A percentile compares a stretch with the other conserved stretches of the same genome.
These are phyloP conservation scores for Thaumatotibia leucotreta DNA, from an alignment of 1,140 invertebrate species.

Conservation along the genomic window DNA sequence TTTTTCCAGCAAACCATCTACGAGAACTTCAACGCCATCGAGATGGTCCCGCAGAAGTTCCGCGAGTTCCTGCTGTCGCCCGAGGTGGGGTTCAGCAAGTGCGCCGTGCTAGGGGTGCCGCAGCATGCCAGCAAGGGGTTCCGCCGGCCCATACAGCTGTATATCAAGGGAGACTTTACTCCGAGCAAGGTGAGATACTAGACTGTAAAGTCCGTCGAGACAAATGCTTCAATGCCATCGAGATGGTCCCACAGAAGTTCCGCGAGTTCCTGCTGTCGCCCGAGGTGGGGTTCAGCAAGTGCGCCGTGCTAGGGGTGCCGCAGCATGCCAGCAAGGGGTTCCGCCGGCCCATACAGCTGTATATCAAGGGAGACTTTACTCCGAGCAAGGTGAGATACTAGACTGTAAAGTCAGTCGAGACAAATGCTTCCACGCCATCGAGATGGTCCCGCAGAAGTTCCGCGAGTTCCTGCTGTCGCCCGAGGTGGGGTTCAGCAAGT, in stretches of 20 bases:
- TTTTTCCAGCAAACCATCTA: conserved; percentile 87
- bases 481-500: conserved; percentile 94
- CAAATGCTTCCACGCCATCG: too few species aligned
- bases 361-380: conserved; percentile 83
- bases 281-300: conserved; percentile 94
- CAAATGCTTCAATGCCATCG: too few species aligned
- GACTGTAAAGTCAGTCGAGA: too few species aligned
- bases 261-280: conserved; percentile 92
- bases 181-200: conserved; percentile 72
- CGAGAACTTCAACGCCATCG: conserved; percentile 90
- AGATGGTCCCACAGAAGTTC: conserved; percentile 93
- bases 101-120: conserved; percentile 89
- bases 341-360: conserved; percentile 90
- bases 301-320: conserved; percentile 89
- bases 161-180: conserved; percentile 83
- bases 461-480: conserved; percentile 92
- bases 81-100: conserved; percentile 94
- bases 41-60: conserved; percentile 93
- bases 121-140: conserved; percentile 93
- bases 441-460: conserved; percentile 93
- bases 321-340: conserved; percentile 93
- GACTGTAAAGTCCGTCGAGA: too few species aligned
- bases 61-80: conserved; percentile 92
- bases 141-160: conserved; percentile 90
- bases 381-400: conserved; percentile 72